Evolutionary conservation across 2,888 invertebrate species (phyloP).

Genomic region (Patella ulyssiponensis): DNA sequence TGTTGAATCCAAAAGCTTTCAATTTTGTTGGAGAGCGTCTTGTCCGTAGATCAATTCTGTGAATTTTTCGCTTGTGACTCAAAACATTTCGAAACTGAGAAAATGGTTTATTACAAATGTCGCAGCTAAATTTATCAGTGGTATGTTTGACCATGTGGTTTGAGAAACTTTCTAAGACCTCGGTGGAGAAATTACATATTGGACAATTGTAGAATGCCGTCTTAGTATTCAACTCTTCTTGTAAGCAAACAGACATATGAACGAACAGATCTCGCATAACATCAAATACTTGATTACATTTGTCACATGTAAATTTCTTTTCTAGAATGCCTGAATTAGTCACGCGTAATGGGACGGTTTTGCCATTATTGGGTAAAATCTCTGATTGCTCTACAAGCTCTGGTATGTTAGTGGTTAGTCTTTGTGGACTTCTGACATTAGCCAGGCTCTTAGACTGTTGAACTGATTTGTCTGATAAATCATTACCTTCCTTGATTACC

Average conservation of each 20-base stretch:
- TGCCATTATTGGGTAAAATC: too few relatives aligned
- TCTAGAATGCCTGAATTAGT: background rate
- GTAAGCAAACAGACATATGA: constrained; percentile 1
- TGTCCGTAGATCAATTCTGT: constrained; percentile 26
- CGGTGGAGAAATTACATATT: constrained; percentile 35
- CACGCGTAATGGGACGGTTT: too few relatives aligned
- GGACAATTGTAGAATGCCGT: constrained; percentile 31
- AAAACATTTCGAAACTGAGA: constrained; percentile 40
- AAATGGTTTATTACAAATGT: constrained; percentile 45
- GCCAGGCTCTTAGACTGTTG: background rate
- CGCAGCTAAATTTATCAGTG: constrained; percentile 40
- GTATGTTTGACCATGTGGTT: constrained; percentile 39
- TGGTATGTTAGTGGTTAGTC: background rate
- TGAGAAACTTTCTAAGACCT: constrained; percentile 38
- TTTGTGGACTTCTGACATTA: background rate
- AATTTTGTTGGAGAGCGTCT: background rate
- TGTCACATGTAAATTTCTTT: background rate
- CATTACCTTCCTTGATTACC: background rate
- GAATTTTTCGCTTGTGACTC: constrained; percentile 37
- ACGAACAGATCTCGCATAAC: background rate
- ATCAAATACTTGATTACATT: background rate
- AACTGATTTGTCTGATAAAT: background rate
- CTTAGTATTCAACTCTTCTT: background rate
- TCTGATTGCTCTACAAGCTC: background rate
- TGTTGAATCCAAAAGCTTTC: background rate